phyloP scores from a whole-genome alignment of 2,113 vertebrate genomes.

The Chloebia gouldiae region DNA sequence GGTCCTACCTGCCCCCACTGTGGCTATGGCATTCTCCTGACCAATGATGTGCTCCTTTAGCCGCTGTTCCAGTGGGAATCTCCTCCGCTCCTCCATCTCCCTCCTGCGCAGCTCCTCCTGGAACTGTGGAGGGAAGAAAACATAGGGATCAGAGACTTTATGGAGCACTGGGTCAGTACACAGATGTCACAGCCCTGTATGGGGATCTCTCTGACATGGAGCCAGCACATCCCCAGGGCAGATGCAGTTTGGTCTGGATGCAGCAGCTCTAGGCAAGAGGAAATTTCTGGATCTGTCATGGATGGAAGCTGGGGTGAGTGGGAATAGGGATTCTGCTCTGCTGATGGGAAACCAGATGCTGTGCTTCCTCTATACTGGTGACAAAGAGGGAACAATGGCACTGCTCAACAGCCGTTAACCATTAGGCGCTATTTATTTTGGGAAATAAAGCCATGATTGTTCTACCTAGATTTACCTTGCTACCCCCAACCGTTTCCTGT shows the following conservation, averaged over 20 bases:
- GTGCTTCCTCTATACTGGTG: neutral
- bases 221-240: neutral
- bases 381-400: neutral
- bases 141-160: neutral
- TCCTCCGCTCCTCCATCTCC: conserved; percentile 86
- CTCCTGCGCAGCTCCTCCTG: conserved; percentile 81
- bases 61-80: conserved; percentile 91
- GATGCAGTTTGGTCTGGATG: neutral
- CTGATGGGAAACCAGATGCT: neutral
- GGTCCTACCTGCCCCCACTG: conserved; percentile 87
- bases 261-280: neutral
- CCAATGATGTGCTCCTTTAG: conserved; percentile 94
- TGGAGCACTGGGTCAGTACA: rapidly evolving
- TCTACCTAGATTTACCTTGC: neutral
- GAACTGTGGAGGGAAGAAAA: conserved; percentile 72
- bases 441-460: neutral
- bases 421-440: neutral
- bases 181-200: neutral
- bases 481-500: neutral
- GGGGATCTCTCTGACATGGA: no score
- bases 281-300: neutral
- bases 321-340: neutral
- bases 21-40: conserved; percentile 92
- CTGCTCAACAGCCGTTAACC: neutral
- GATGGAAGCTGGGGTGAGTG: neutral